A percentile compares a stretch with the other conserved stretches of the same genome.
phyloP scores from a whole-genome alignment of 2,113 vertebrate genomes.

The Onychorhynchus coronatus region DNA sequence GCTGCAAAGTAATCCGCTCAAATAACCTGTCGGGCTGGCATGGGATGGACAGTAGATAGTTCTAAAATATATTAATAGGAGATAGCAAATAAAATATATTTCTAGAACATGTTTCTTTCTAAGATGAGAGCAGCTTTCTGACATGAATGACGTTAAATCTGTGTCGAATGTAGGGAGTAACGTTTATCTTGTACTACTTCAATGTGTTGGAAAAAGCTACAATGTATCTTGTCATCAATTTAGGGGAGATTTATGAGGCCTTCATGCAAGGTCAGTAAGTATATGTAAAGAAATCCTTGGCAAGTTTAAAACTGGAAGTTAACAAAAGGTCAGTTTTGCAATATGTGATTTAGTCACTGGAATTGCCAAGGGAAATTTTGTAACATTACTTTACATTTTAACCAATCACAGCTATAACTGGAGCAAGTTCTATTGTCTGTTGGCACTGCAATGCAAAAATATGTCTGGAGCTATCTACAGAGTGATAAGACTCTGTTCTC shows the following conservation, averaged over 20 bases:
- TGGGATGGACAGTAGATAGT: not conserved
- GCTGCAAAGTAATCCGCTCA: not conserved
- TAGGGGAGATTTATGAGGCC: conserved; percentile 2
- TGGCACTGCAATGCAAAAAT: not conserved
- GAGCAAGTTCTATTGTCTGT: not conserved
- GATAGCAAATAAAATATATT: not conserved
- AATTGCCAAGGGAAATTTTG: not conserved
- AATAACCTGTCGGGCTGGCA: not conserved
- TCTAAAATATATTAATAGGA: not conserved
- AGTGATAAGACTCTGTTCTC: not conserved
- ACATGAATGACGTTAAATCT: not conserved
- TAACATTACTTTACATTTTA: not conserved
- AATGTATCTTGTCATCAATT: not conserved
- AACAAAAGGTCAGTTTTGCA: not conserved
- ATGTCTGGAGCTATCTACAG: not conserved
- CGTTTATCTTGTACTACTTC: not conserved
- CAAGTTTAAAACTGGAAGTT: not conserved
- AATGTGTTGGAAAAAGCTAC: not conserved
- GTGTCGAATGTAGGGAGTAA: not conserved
- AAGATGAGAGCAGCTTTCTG: not conserved
- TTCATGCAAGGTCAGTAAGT: not conserved
- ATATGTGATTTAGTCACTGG: not conserved
- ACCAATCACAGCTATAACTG: not conserved
- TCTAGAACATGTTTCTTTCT: not conserved
- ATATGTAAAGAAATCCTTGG: not conserved